A percentile compares a stretch with the other conserved stretches of the same genome.
These are phyloP conservation scores for Pogonomyrmex barbatus DNA, from an alignment of 1,140 invertebrate species.

Conservation along the genomic window DNA sequence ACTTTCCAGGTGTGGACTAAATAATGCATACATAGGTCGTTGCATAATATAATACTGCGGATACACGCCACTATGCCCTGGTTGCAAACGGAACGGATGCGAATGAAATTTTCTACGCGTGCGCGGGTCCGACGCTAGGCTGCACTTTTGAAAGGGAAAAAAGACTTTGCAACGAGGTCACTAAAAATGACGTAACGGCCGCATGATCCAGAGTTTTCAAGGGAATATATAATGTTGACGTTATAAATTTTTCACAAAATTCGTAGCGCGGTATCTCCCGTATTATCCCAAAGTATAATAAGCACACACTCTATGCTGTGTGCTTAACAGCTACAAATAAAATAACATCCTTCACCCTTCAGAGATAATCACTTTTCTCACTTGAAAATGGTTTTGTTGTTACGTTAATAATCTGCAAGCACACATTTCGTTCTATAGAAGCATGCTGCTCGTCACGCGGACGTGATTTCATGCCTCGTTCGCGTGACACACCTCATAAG, in stretches of 20 bases:
- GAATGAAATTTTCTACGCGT: constrained; percentile 74
- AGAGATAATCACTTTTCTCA: not conserved
- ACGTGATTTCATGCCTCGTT: constrained; percentile 61
- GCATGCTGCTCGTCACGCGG: constrained; percentile 41
- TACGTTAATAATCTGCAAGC: constrained; percentile 36
- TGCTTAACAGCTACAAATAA: constrained; percentile 9
- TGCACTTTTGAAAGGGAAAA: constrained; percentile 43
- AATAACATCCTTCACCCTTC: not conserved
- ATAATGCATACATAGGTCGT: constrained; percentile 69
- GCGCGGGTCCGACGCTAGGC: constrained; percentile 27
- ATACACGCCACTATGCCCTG: constrained; percentile 61
- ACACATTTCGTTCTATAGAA: constrained; percentile 37
- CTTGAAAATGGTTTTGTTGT: constrained; percentile 21
- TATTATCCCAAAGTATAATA: constrained; percentile 15
- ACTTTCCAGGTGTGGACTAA: constrained; percentile 69
- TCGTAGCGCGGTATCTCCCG: not conserved
- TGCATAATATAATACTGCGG: constrained; percentile 74
- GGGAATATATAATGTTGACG: constrained; percentile 45
- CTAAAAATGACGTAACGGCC: constrained; percentile 49
- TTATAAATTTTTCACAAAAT: constrained; percentile 44
- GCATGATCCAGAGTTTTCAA: constrained; percentile 33
- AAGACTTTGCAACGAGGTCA: constrained; percentile 23
- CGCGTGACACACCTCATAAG: constrained; percentile 56
- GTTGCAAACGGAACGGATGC: constrained; percentile 70
- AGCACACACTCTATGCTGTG: not conserved